A percentile compares a stretch with the other conserved stretches of the same genome.
Evolutionary conservation across 1,140 invertebrate genomes (phyloP).

Genomic region (Cydia amplana): DNA sequence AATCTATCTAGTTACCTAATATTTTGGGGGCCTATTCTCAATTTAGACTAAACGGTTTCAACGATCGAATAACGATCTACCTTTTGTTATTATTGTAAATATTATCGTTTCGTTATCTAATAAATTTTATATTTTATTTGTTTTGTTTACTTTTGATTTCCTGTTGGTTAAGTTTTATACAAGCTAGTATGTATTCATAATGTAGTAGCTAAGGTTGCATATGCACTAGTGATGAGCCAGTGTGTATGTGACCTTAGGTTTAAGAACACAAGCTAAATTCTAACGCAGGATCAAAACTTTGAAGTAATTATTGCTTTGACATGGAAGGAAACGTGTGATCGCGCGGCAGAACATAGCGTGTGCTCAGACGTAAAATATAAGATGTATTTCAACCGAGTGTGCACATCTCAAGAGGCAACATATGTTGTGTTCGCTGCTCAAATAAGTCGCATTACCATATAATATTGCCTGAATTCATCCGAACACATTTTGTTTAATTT

Average conservation of each 20-base stretch:
- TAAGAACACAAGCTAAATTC: slow-evolving; percentile 5
- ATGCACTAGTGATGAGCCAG: not conserved
- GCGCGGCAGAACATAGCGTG: not conserved
- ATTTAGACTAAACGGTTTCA: slow-evolving; percentile 46
- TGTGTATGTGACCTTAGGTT: not conserved
- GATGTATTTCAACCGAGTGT: not conserved
- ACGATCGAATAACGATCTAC: slow-evolving; percentile 37
- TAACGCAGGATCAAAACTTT: slow-evolving; percentile 4
- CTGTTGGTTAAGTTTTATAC: slow-evolving; percentile 1
- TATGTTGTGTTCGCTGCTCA: not conserved
- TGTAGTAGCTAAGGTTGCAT: slow-evolving; percentile 1
- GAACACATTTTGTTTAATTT: not conserved
- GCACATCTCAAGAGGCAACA: not conserved
- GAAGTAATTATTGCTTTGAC: not conserved
- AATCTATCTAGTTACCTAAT: slow-evolving; percentile 20
- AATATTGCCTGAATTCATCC: not conserved
- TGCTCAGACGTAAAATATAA: not conserved
- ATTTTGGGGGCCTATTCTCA: slow-evolving; percentile 48
- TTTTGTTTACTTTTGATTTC: slow-evolving; percentile 56
- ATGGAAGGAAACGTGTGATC: not conserved
- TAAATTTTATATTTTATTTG: slow-evolving; percentile 68
- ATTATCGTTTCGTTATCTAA: slow-evolving; percentile 65
- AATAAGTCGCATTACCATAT: not conserved
- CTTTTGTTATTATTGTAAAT: slow-evolving; percentile 66
- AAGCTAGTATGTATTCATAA: not conserved